phyloP scores from a whole-genome alignment of 1,140 invertebrate genomes.

The Ladona fulva region DNA sequence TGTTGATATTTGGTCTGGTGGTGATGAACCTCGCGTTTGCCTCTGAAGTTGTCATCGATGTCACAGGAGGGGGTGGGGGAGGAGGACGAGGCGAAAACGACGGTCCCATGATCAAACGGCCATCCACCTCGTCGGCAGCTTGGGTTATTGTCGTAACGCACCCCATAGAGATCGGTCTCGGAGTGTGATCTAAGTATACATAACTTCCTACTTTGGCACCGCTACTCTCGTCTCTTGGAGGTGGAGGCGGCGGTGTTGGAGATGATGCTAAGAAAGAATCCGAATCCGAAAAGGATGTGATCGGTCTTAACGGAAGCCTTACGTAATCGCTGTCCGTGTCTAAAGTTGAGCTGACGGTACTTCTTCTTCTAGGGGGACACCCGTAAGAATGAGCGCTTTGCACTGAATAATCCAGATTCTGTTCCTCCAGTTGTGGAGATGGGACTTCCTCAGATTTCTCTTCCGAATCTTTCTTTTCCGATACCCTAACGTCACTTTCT shows the following conservation, averaged over 20 bases:
- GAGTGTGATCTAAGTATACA: not conserved
- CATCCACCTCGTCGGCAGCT: not conserved
- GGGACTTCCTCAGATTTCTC: not conserved
- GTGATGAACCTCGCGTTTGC: slow-evolving; percentile 54
- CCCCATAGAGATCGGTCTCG: not conserved
- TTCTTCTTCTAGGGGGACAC: slow-evolving; percentile 61
- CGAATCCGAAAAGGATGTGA: slow-evolving; percentile 28
- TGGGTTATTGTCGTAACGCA: not conserved
- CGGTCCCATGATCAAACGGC: slow-evolving; percentile 25
- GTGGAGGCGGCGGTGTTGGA: slow-evolving; percentile 32
- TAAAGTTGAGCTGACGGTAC: slow-evolving; percentile 66
- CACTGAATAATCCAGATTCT: slow-evolving; percentile 40
- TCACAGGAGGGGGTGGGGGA: slow-evolving; percentile 29
- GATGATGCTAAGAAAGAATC: slow-evolving; percentile 26
- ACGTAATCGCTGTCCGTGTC: slow-evolving; percentile 85
- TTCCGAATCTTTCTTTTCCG: not conserved
- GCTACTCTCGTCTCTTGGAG: slow-evolving; percentile 26
- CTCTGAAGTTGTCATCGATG: slow-evolving; percentile 37
- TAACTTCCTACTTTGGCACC: not conserved
- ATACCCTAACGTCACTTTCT: not conserved
- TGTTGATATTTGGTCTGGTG: slow-evolving; percentile 54
- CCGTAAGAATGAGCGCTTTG: slow-evolving; percentile 41
- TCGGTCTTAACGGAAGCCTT: slow-evolving; percentile 56
- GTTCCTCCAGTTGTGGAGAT: not conserved
- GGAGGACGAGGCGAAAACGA: slow-evolving; percentile 33